Base-by-base conservation (phyloP, 1,140 invertebrate genomes). In the Pomacea maculata region DNA sequence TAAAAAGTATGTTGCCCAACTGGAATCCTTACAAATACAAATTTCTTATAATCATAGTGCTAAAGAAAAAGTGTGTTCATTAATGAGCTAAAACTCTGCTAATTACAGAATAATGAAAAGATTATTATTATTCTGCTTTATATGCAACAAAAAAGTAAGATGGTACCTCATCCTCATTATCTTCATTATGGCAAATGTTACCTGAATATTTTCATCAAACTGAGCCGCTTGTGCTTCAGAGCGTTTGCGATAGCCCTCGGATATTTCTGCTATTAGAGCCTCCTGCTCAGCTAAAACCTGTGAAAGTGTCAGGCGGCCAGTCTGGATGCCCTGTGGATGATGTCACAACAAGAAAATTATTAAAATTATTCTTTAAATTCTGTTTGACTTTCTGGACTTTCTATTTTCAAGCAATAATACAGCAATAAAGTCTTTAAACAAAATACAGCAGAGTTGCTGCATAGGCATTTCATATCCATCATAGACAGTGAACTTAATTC, bases 271-370 rank as follows among this genome's bases (percentile, higher is more conserved):
- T 11, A 89, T 88, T 1, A 86, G 74, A 29, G 82, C 72, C 8
- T 89, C 86, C 75, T 89, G 87, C 54, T 88, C 85, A 45, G 73
- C 80, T 72, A 89, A 76, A 9, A 89, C 83, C 73, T 89, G 78
- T 2, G 82, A 67, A n/a, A 89, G 63, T 7, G 88, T 88, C 75
- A 86, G 87, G 25, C 86, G 54, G 0, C 88, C 88, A 64, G 80
- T 72, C 76, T 85, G 82, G 45, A 87, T 83, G 25, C 84, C 83
- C 57, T 85, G 67, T 52, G 5, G 2, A 19, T 10, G 17, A 63
- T 57, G 54, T 55, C 52, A 75, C 73, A 21, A 61, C 74, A 75
- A 25, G 34, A 73, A 8, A 19, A 11, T 45, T 21, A 6, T 9
- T 11, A 19, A 73, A 73, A 29, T 10, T 1, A 15, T 73, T 15